phyloP scores from a whole-genome alignment of 2,888 invertebrate species.

The Elmis aenea region DNA sequence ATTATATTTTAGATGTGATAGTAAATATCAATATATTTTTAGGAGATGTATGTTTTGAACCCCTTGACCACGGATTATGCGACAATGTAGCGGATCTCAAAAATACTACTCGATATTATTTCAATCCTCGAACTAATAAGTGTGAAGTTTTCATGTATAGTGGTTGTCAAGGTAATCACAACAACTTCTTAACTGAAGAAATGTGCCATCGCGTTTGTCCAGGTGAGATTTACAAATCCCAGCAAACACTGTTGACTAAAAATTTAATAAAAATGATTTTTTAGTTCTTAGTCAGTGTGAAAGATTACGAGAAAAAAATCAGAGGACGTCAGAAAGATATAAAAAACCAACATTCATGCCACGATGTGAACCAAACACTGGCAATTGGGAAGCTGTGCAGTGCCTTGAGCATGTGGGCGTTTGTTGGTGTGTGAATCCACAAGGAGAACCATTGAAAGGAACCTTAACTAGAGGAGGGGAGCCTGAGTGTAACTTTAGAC shows the following conservation, averaged over 20 bases:
- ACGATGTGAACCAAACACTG: conserved; percentile 64
- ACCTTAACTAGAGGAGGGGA: conserved; percentile 70
- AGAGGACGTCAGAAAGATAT: conserved; percentile 64
- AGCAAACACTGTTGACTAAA: neutral
- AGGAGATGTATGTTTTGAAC: conserved; percentile 79
- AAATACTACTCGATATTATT: conserved; percentile 61
- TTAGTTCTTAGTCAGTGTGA: conserved; percentile 76
- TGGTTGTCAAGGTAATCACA: conserved; percentile 77
- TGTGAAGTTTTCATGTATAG: conserved; percentile 67
- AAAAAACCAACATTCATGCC: conserved; percentile 75
- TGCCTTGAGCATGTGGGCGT: conserved; percentile 73
- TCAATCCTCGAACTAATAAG: conserved; percentile 71
- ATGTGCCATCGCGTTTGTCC: conserved; percentile 79
- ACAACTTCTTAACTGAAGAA: conserved; percentile 75
- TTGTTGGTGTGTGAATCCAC: conserved; percentile 82
- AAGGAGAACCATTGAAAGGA: conserved; percentile 76
- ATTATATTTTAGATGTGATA: too few species aligned
- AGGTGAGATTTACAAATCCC: conserved; percentile 50
- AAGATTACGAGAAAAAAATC: conserved; percentile 71
- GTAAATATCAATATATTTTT: too few species aligned
- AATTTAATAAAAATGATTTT: conserved; percentile 20
- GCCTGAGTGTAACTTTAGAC: conserved; percentile 75
- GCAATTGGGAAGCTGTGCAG: conserved; percentile 77
- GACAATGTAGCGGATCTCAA: conserved; percentile 46
- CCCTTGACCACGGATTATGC: conserved; percentile 59